Evolutionary conservation across 2,797 vertebrate species (phyloP).

Genomic region (Lacerta bilineata): DNA sequence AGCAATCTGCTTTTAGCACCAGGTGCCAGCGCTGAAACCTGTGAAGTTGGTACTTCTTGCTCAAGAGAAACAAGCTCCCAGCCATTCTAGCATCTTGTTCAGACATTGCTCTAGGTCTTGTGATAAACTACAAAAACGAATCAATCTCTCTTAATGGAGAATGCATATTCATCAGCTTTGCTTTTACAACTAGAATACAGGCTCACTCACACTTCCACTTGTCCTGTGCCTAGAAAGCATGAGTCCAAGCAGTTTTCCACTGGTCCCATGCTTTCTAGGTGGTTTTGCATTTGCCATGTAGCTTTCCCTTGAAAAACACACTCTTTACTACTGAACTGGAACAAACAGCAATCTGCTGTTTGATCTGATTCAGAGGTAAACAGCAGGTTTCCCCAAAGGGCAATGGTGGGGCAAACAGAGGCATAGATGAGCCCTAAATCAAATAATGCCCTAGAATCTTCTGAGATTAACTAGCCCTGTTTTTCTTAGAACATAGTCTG

Average conservation of each 20-base stretch:
- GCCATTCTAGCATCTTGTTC: neutral
- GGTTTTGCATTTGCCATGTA: too few relatives aligned
- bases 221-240: too few relatives aligned
- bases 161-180: neutral
- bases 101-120: neutral
- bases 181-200: constrained; percentile 2
- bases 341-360: too few relatives aligned
- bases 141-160: neutral
- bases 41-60: neutral
- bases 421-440: neutral
- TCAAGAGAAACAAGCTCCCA: neutral
- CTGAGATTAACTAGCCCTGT: neutral
- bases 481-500: neutral
- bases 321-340: too few relatives aligned
- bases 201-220: too few relatives aligned
- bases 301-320: too few relatives aligned
- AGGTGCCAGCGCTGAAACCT: neutral
- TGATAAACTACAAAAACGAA: neutral
- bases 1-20: neutral
- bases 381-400: too few relatives aligned
- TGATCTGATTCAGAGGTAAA: too few relatives aligned
- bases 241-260: too few relatives aligned
- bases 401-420: too few relatives aligned
- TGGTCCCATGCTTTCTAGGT: too few relatives aligned
- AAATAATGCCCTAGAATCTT: neutral